Evolutionary conservation across 2,797 vertebrate species (phyloP).

Genomic region (Malacoctenus gilli): DNA sequence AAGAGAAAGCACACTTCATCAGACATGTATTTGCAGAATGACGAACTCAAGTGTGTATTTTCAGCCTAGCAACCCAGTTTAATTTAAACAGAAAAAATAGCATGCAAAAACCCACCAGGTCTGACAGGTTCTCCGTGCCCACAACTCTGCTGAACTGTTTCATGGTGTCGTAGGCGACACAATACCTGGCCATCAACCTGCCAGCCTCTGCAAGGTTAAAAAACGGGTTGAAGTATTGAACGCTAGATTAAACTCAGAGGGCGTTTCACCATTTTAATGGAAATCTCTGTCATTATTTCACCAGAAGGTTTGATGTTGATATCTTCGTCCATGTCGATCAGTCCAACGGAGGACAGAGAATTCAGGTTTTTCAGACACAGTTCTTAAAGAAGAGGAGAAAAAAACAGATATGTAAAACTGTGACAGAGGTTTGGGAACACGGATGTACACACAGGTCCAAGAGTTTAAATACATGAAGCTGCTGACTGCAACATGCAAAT

Average conservation of each 20-base stretch:
- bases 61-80: background rate
- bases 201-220: conserved; percentile 84
- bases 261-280: no score
- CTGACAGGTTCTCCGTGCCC: conserved; percentile 89
- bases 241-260: no score
- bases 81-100: conserved; percentile 2
- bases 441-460: no score
- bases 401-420: background rate
- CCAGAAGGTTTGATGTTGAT: conserved; percentile 95
- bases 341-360: conserved; percentile 88
- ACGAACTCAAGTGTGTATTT: background rate
- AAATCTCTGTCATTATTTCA: no score
- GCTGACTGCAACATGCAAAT: background rate
- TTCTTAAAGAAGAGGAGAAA: conserved; percentile 75
- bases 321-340: conserved; percentile 93
- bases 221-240: background rate
- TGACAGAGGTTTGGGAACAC: no score
- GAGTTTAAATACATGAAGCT: background rate
- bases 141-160: conserved; percentile 87
- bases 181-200: conserved; percentile 94
- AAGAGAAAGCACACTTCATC: background rate
- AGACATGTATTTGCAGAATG: background rate
- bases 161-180: conserved; percentile 95
- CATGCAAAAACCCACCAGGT: conserved; percentile 84
- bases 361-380: conserved; percentile 95